phyloP scores from a whole-genome alignment of 2,113 vertebrate species.

The Carassius carassius region DNA sequence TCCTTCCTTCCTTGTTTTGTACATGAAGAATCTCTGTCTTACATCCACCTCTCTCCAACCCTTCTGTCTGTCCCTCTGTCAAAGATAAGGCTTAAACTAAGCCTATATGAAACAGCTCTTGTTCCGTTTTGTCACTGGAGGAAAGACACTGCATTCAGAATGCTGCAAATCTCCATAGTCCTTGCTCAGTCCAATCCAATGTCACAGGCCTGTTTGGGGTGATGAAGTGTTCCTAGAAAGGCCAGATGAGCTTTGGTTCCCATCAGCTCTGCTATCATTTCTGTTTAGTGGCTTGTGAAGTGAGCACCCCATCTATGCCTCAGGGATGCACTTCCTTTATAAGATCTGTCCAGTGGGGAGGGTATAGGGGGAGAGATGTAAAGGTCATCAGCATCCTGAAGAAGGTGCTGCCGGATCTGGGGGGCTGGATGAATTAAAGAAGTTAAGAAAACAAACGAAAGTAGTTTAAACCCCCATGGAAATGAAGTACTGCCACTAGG shows the following conservation, averaged over 20 bases:
- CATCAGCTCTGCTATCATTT: conserved; percentile 53
- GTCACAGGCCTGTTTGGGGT: conserved; percentile 45
- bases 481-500: conserved; percentile 1
- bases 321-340: conserved; percentile 33
- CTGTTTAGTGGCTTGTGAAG: conserved; percentile 52
- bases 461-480: neutral
- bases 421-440: conserved; percentile 9
- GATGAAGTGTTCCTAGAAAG: conserved; percentile 48
- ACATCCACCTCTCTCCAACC: neutral
- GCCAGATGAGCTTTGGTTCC: conserved; percentile 49
- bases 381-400: conserved; percentile 13
- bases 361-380: neutral
- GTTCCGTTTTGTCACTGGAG: conserved; percentile 28
- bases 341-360: conserved; percentile 5
- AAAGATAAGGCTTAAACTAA: conserved; percentile 38
- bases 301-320: conserved; percentile 43
- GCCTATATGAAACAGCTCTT: conserved; percentile 27
- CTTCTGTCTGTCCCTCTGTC: conserved; percentile 14
- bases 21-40: conserved; percentile 5
- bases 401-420: conserved; percentile 1
- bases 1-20: conserved; percentile 16
- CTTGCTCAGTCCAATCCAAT: conserved; percentile 49
- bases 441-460: neutral
- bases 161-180: conserved; percentile 37
- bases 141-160: conserved; percentile 45